Base-by-base conservation (phyloP, 2,113 vertebrate genomes). In the Scomber japonicus region DNA sequence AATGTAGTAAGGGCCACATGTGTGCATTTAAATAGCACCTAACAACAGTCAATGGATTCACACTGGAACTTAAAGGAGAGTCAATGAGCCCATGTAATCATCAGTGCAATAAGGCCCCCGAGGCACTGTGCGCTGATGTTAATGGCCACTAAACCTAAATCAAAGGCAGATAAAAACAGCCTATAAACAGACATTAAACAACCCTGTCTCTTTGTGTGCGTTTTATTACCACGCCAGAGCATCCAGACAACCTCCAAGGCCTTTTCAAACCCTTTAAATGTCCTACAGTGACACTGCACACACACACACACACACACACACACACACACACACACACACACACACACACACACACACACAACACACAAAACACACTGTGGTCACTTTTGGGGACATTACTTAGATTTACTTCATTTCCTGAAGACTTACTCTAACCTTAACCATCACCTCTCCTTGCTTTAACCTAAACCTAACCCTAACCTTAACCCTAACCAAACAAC, bases 81-180 rank as follows among this genome's bases (percentile, higher is more conserved):
- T 87, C 66, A 90, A 82, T 85, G 62, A 86, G 75, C 78, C 57
- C 9, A 49, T 74, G 65, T 82, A 67, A 77, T 85, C 62, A 83
- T 71, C 40, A 46, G 88, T 31, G 79, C 49, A 65, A 75, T 68
- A 67, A 82, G 78, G 67, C 66, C 80, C 80, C 49, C 24, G 0
- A 0, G 65, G 76, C 40, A 0, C 55, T 24, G 49, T 35, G 51
- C 21, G 67, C 75, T 67, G 68, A 64, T 71, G 30, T 59, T 89
- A 91, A 88, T 75, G 66, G 65, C 61, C 35, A 13, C 66, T 88
- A 78, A 86, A 89, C 30, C 82, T 68, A 59, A 87, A 89, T 85
- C 71, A 89, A 71, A 86, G 0, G 10, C 61, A 24, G 59, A 74
- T 78, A 71, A 75, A 79, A 77, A 35, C 24, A 48, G 51, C 68